These are phyloP conservation scores for Clarias platycephalus DNA, from an alignment of 2,797 vertebrate genomes.

Conservation along the genomic window DNA sequence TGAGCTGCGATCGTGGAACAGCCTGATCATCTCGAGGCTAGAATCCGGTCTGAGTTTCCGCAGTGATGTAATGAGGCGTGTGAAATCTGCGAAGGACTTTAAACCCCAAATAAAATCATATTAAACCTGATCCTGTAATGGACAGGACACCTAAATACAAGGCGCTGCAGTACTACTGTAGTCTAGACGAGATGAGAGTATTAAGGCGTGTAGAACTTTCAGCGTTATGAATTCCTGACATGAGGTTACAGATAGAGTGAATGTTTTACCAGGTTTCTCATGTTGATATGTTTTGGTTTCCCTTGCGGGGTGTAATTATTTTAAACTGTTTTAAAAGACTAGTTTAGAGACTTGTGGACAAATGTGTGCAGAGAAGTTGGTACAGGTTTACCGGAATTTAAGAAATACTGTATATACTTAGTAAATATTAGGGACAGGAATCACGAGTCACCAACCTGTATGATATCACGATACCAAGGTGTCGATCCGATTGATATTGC, in stretches of 20 bases:
- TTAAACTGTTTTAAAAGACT: not conserved
- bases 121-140: constrained; percentile 16
- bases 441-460: too few species aligned
- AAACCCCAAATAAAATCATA: constrained; percentile 10
- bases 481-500: too few species aligned
- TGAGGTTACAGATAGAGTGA: not conserved
- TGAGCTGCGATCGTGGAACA: not conserved
- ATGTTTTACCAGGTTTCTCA: not conserved
- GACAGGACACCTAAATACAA: constrained; percentile 17
- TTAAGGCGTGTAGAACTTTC: not conserved
- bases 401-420: not conserved
- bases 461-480: too few species aligned
- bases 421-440: not conserved
- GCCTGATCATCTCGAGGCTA: not conserved
- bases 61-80: not conserved
- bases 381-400: not conserved
- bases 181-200: not conserved
- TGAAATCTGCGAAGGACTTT: not conserved
- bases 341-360: not conserved
- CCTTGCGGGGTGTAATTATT: not conserved
- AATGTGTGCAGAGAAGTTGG: not conserved
- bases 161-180: not conserved
- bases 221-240: not conserved
- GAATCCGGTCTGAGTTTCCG: not conserved
- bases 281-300: not conserved